These are phyloP conservation scores for Iguana delicatissima DNA, from an alignment of 2,797 vertebrate genomes.

Conservation along the genomic window DNA sequence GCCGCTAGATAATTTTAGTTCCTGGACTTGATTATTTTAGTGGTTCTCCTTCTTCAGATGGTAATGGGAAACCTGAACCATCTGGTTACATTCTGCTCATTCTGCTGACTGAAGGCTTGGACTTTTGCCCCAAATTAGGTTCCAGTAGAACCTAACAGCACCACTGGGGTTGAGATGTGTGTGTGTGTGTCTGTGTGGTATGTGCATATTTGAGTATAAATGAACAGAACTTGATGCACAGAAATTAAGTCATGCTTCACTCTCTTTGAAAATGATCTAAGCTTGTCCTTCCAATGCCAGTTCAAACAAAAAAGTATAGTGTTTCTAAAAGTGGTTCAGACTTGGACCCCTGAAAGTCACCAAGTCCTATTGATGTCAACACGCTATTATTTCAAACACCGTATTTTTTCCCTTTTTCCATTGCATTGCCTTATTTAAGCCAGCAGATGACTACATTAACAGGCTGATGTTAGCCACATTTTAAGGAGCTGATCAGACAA, in stretches of 20 bases:
- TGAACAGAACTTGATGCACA: not conserved
- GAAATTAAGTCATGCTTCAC: not conserved
- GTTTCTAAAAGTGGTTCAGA: not conserved
- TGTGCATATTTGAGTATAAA: not conserved
- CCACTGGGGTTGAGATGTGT: not conserved
- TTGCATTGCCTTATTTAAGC: too few species aligned
- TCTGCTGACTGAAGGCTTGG: not conserved
- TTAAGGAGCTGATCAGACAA: too few species aligned
- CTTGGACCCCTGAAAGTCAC: not conserved
- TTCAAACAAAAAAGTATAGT: not conserved
- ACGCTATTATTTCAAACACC: not conserved
- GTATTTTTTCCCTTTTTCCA: too few species aligned
- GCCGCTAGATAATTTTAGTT: not conserved
- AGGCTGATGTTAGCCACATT: too few species aligned
- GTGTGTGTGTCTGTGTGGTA: too few species aligned
- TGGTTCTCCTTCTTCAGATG: not conserved
- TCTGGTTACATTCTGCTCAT: not conserved
- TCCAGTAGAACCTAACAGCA: not conserved
- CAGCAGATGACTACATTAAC: too few species aligned
- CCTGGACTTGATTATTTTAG: not conserved
- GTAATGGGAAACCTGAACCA: not conserved
- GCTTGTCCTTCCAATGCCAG: not conserved
- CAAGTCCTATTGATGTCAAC: not conserved
- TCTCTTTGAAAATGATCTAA: not conserved
- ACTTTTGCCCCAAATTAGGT: not conserved